Conservation (phyloP, 1,140 invertebrate species). For the Mizuhopecten yessoensis region DNA sequence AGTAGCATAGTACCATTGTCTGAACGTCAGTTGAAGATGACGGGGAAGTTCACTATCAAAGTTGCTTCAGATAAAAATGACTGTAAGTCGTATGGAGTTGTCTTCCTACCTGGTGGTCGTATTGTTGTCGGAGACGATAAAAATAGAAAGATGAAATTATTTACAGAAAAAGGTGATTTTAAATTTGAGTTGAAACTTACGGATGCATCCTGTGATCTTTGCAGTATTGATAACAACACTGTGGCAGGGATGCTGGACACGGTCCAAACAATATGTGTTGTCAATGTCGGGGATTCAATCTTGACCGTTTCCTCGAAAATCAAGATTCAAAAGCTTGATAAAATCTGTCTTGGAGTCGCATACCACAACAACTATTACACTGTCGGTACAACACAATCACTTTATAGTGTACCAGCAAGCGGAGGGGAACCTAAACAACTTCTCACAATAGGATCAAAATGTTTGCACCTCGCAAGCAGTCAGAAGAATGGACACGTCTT, state of each 20-base stretch:
- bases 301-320: background rate
- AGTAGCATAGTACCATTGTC: background rate
- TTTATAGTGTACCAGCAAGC: background rate
- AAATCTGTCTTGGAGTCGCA: background rate
- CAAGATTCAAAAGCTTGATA: background rate
- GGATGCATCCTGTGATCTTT: background rate
- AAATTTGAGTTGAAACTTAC: background rate
- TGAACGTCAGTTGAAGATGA: background rate
- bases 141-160: constrained; percentile 21
- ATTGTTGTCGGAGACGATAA: background rate
- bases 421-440: background rate
- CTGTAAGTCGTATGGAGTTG: background rate
- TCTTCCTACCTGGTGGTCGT: background rate
- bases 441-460: background rate
- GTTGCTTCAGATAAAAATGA: background rate
- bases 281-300: background rate
- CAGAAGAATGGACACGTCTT: background rate
- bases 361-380: background rate
- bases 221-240: background rate
- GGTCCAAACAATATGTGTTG: background rate
- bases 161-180: constrained; percentile 11
- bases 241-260: background rate
- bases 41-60: background rate
- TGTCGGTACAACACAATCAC: background rate
- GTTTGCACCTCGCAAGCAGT: background rate